Evolutionary conservation across 1,140 invertebrate genomes (phyloP), one percentile per base, ranked within the genome.

Genomic region (Orchesella cincta): DNA sequence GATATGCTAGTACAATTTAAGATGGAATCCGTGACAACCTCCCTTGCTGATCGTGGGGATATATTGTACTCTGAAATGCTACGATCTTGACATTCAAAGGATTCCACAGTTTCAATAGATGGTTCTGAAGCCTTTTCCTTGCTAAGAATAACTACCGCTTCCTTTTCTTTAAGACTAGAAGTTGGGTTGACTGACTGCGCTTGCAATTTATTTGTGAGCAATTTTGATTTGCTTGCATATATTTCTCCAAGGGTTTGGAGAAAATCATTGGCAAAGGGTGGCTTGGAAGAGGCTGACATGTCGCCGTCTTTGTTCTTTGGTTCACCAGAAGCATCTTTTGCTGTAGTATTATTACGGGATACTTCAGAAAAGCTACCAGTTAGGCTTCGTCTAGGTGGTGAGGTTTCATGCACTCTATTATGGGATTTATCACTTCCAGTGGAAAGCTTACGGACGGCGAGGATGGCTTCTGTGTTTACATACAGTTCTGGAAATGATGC

Each of bases 1-100:
- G 62, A 57, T 14, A 5, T 16, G n/a, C 31, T 67, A 14, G 28
- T 31, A 23, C 62, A 8, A 23, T 29, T 67, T 26, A 62, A 28
- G 28, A 67, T 26, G 2, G 62, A 67, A 26, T 67, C 62, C 12
- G 62, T 67, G 23, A 67, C 31, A 29, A 67, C 8, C n/a, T 67
- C 62, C 33, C 62, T 3, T 3, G 62, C 62, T 5, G 62, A 67
- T 3, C 62, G 62, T 12, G 62, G 62, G n/a, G 62, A 67, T 31
- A 67, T 67, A 29, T 67, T 67, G 31, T 31, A 67, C 31, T 67
- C 62, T 3, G 62, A 67, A 31, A 67, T 67, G n/a, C 62, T 67
- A 2, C 62, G 62, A 67, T 67, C 62, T 31, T 67, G 62, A 67
- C 62, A 31, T 3, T 67, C 62, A n/a, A 31, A 67, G 33, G 8